phyloP scores from a whole-genome alignment of 2,888 invertebrate genomes.

The Dicycla oo region DNA sequence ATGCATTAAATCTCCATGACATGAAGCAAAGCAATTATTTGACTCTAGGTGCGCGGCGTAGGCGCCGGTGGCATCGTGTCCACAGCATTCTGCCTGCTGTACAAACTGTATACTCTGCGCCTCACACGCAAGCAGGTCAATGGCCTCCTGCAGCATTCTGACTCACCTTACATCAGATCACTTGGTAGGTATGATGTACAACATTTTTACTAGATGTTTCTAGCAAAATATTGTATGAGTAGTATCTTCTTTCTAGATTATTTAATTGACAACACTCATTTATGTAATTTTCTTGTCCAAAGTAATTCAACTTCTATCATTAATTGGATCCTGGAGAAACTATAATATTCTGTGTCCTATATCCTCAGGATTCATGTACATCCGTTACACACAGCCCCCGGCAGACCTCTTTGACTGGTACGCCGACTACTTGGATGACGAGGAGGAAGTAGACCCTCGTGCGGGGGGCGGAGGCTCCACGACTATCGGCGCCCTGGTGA shows the following conservation, averaged over 20 bases:
- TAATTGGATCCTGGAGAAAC: no score
- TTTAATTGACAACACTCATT: not conserved
- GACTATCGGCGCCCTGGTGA: constrained; percentile 97
- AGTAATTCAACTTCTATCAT: not conserved
- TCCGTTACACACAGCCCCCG: constrained; percentile 98
- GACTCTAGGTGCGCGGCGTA: constrained; percentile 96
- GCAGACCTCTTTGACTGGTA: constrained; percentile 99
- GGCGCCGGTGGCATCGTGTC: constrained; percentile 99
- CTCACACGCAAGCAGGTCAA: constrained; percentile 99
- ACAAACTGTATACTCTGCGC: constrained; percentile 98
- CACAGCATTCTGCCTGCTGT: constrained; percentile 99
- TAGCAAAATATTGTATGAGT: constrained; percentile 18
- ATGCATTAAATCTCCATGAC: not conserved
- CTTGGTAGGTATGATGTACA: constrained; percentile 92
- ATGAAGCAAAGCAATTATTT: constrained; percentile 36
- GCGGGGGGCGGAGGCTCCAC: constrained; percentile 98
- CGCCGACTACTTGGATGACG: constrained; percentile 98
- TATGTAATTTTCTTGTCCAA: not conserved
- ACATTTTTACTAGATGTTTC: constrained; percentile 26
- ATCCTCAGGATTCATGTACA: constrained; percentile 93
- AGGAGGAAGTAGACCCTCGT: constrained; percentile 99
- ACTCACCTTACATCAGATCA: constrained; percentile 99
- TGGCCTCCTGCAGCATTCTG: constrained; percentile 97
- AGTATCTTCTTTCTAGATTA: not conserved
- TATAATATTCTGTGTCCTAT: not conserved